phyloP scores from a whole-genome alignment of 2,113 vertebrate species.

The Lycaon pictus region DNA sequence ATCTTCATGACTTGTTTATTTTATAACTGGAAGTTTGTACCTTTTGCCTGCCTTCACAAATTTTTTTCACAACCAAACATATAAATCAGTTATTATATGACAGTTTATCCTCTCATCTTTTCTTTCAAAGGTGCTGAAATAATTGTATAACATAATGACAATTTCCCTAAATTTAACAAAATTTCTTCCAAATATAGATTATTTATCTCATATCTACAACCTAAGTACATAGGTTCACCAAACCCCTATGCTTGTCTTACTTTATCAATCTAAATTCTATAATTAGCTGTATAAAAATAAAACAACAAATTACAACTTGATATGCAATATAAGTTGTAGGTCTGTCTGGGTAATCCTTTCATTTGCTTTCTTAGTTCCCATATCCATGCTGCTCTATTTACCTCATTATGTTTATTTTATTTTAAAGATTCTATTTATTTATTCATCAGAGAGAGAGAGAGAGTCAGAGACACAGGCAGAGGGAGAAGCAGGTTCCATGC shows the following conservation, averaged over 20 bases:
- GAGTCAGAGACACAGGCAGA: no score
- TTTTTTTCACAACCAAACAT: conserved; percentile 46
- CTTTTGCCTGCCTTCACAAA: not conserved
- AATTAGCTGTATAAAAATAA: conserved; percentile 44
- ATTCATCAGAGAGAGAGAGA: no score
- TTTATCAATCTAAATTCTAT: conserved; percentile 37
- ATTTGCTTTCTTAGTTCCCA: conserved; percentile 46
- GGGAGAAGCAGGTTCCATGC: no score
- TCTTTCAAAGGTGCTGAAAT: conserved; percentile 47
- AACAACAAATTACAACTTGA: conserved; percentile 18
- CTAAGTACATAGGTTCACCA: conserved; percentile 23
- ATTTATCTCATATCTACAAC: conserved; percentile 38
- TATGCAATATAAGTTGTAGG: not conserved
- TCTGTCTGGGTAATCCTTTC: not conserved
- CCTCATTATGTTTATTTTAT: conserved; percentile 22
- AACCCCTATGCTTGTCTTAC: not conserved
- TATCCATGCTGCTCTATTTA: conserved; percentile 16
- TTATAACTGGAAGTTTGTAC: not conserved
- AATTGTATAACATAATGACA: not conserved
- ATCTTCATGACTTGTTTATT: not conserved
- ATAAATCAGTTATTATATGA: conserved; percentile 11
- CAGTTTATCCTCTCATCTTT: conserved; percentile 44
- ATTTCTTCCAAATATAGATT: conserved; percentile 13
- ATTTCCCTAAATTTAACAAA: not conserved
- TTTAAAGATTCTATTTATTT: no score